These are phyloP conservation scores for Rhaphigaster nebulosa DNA, from an alignment of 2,888 invertebrate species.

Conservation along the genomic window DNA sequence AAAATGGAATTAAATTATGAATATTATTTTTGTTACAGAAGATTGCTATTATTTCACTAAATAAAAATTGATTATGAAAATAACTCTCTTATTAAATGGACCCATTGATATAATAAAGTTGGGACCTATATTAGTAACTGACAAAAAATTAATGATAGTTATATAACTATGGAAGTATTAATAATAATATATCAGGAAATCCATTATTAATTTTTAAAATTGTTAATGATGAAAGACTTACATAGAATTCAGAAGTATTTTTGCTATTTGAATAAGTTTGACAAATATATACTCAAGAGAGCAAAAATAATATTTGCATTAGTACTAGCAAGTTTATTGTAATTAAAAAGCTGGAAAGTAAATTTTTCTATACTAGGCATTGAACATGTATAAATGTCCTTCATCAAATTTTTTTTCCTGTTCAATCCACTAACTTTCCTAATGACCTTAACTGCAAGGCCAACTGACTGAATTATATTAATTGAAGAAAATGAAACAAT, in stretches of 20 bases:
- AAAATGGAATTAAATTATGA: no score
- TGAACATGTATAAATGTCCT: neutral
- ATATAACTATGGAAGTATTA: no score
- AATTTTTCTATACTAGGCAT: neutral
- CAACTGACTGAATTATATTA: neutral
- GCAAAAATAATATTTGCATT: neutral
- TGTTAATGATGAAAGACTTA: neutral
- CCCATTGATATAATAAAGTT: no score
- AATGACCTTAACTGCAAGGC: constrained; percentile 3
- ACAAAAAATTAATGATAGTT: no score
- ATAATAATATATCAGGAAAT: no score
- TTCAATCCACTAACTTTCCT: neutral
- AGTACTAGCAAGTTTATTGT: neutral
- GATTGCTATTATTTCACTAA: no score
- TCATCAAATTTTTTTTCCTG: neutral
- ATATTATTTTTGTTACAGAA: no score
- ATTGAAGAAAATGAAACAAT: neutral
- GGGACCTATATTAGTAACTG: no score
- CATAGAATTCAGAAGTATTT: neutral
- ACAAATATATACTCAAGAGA: neutral
- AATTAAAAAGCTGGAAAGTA: neutral
- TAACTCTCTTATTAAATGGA: no score
- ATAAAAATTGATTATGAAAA: no score
- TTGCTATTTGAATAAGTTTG: neutral
- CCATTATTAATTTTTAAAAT: no score